Conservation (phyloP, 2,888 invertebrate species). For the Chorisops tibialis region DNA sequence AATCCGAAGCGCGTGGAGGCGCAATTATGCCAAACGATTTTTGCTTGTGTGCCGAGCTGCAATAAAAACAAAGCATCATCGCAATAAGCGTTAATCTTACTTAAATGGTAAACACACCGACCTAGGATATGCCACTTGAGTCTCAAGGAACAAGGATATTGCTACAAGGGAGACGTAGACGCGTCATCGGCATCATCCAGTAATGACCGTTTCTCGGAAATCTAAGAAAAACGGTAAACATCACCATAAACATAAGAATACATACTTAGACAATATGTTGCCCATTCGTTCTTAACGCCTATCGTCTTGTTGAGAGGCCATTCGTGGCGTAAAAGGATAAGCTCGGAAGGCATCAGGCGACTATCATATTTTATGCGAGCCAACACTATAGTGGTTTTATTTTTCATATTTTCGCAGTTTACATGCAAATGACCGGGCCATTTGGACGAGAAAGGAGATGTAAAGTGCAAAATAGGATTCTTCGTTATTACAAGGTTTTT, state of each 20-base stretch:
- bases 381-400: neutral
- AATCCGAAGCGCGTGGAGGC: neutral
- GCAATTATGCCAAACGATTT: too few species aligned
- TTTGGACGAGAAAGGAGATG: neutral
- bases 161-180: neutral
- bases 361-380: too few species aligned
- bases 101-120: neutral
- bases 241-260: conserved; percentile 13
- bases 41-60: neutral
- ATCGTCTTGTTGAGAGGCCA: neutral
- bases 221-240: neutral
- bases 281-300: conserved; percentile 6
- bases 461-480: neutral
- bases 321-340: neutral
- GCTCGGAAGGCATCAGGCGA: neutral
- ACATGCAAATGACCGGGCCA: conserved; percentile 1
- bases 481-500: too few species aligned
- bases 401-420: conserved; percentile 12
- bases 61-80: neutral
- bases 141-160: too few species aligned
- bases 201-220: neutral
- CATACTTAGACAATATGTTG: conserved; percentile 19
- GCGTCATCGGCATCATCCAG: too few species aligned
- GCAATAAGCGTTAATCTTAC: neutral
- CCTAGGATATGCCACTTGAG: neutral